Evolutionary conservation across 35 echinoderm and acorn worm species (phyloP), one percentile per base, ranked within the genome.

Genomic region (Acanthaster planci): DNA sequence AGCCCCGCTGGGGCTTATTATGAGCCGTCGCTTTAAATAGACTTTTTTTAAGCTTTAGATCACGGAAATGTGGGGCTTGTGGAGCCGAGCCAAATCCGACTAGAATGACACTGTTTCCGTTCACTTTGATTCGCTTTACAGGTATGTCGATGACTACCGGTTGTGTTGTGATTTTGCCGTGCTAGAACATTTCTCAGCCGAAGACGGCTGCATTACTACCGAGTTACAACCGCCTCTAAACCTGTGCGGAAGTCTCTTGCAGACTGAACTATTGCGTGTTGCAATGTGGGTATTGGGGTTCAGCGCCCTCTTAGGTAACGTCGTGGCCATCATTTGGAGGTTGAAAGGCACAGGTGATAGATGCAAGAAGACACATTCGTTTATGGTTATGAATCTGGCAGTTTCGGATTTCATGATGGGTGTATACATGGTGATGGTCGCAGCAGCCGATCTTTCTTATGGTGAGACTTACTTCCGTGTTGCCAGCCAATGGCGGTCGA

Each of bases 361-460:
- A 37, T 1, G 21, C 6, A 64, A 55, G 10, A 55, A 16, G 16
- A 76, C 67, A 54, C 52, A 47, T 27, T 35, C 27, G 5, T 59
- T 87, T 9, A 77, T 87, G 12, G 87, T 92, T 27, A 67, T 55
- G 30, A 92, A 92, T 32, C 51, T 92, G 38, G 84, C 90, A 15
- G 18, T 92, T 37, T 80, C 84, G 9, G 90, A 92, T 37, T 80
- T 86, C 40, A 19, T 92, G 52, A 92, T 92, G 90, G 90, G 90
- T 39, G 10, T 87, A 29, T 92, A 92, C 29, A 86, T 92, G 84
- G 26, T 92, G 21, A 87, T 55, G 7, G 81, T 92, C 17, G 90
- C 90, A 22, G 34, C 52, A 19, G 83, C 77, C 15, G 90, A 92
- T 40, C 27, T 87, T 9, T 86, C 67, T 27, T 92, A 77, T 40